A percentile compares a stretch with the other conserved stretches of the same genome.
phyloP scores from a whole-genome alignment of 2,113 vertebrate genomes.

The Rostratula benghalensis region DNA sequence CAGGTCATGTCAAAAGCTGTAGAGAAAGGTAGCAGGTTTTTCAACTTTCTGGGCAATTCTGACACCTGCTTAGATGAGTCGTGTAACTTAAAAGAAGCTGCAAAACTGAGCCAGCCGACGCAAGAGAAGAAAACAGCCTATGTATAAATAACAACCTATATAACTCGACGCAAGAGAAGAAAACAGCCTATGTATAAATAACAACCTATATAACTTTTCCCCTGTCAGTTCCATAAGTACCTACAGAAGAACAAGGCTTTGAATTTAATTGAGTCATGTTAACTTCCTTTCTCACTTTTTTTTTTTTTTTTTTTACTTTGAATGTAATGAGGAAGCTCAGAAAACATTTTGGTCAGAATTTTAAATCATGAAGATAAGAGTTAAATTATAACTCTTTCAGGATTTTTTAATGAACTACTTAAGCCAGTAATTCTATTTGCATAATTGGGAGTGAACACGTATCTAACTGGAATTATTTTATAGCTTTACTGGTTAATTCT shows the following conservation, averaged over 20 bases:
- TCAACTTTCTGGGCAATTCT: not conserved
- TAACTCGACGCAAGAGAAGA: slow-evolving; percentile 16
- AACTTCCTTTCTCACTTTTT: not conserved
- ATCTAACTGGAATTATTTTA: not conserved
- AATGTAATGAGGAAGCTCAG: not conserved
- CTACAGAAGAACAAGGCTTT: slow-evolving; percentile 32
- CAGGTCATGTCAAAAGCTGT: not conserved
- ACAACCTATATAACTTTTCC: slow-evolving; percentile 22
- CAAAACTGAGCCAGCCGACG: not conserved
- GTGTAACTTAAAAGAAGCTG: not conserved
- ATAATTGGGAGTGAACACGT: not conserved
- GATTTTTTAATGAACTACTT: not conserved
- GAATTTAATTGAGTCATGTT: slow-evolving; percentile 27
- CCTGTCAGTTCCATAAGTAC: slow-evolving; percentile 1
- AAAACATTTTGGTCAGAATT: not conserved
- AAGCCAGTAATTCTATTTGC: not conserved
- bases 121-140: slow-evolving; percentile 19
- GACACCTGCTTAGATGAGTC: not conserved
- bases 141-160: slow-evolving; percentile 47
- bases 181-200: slow-evolving; percentile 40
- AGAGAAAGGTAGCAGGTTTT: not conserved
- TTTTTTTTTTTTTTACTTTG: not conserved
- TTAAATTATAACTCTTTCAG: not conserved
- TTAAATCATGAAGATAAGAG: not conserved
- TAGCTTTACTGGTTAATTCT: not conserved